Base-by-base conservation (phyloP, 2,888 invertebrate genomes). In the Hypolimnas misippus region DNA sequence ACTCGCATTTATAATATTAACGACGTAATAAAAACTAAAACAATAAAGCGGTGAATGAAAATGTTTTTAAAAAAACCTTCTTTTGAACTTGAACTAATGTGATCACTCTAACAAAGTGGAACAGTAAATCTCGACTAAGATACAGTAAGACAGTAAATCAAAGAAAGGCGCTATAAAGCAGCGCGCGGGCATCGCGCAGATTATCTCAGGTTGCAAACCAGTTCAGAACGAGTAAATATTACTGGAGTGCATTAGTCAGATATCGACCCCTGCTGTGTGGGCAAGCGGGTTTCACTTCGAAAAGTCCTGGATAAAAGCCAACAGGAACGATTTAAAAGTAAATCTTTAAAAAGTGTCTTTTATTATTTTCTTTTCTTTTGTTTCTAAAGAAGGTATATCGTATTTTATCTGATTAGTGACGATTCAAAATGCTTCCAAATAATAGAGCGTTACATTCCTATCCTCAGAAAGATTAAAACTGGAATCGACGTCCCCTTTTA, bases 161-260 rank as follows among this genome's bases (percentile, higher is more conserved):
- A 74, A 75, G 66, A 69, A 68, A 71, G 74, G 73, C 71, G 70
- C 71, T 73, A 75, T 74, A 75, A 76, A 82, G 69, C 76, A 71
- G 69, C 66, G 72, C 49, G 49, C 69, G 65, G 65, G 59, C 59
- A 54, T 57, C 62, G 53, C 57, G 69, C 67, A 65, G 65, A 68
- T 68, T 67, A 70, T 70, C 63, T 65, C 58, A 29, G 56, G 46
- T 60, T 51, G 51, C 51, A 55, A 69, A 73, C 73, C 73, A 65
- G 73, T 73, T 73, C 58, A 17, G 57, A 51, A 63, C 72, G 69
- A 74, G 83, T 85, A 88, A 90, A 84, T 89, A 88, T 87, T 87
- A 79, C 72, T 72, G 77, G 81, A 76, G 79, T 78, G 79, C 86
- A 87, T 89, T 87, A 87, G 84, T 88, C 86, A 88, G 86, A 81